Evolutionary conservation across 2,888 invertebrate species (phyloP).

Genomic region (Erebia palarica): DNA sequence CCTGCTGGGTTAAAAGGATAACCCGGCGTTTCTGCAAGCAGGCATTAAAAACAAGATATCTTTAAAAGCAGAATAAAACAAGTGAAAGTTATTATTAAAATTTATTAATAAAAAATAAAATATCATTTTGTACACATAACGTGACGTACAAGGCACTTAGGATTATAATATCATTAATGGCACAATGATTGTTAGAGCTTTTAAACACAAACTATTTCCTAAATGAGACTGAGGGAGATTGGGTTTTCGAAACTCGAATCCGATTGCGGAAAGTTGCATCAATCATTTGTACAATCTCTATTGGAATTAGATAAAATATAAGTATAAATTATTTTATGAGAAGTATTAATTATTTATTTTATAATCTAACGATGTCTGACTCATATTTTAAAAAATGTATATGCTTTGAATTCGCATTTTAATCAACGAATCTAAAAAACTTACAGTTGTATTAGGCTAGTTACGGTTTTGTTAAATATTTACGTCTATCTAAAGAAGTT

Average conservation of each 20-base stretch:
- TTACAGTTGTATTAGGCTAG: background rate
- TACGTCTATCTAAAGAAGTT: background rate
- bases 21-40: too few species aligned
- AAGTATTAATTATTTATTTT: background rate
- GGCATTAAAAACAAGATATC: background rate
- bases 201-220: too few species aligned
- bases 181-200: constrained; percentile 46
- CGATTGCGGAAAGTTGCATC: background rate
- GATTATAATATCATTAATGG: constrained; percentile 63
- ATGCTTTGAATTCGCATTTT: background rate
- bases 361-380: constrained; percentile 16
- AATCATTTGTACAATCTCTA: background rate
- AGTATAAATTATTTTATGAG: background rate
- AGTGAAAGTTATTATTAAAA: constrained; percentile 53
- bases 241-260: too few species aligned
- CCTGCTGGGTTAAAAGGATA: too few species aligned
- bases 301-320: background rate
- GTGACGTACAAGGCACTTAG: constrained; percentile 43
- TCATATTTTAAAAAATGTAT: background rate
- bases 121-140: constrained; percentile 46
- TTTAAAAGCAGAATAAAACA: constrained; percentile 37
- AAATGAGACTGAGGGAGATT: too few species aligned
- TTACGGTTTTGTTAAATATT: constrained; percentile 7
- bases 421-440: background rate
- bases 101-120: constrained; percentile 58